Base-by-base conservation (phyloP, 2,113 vertebrate genomes). In the Mesocricetus auratus region DNA sequence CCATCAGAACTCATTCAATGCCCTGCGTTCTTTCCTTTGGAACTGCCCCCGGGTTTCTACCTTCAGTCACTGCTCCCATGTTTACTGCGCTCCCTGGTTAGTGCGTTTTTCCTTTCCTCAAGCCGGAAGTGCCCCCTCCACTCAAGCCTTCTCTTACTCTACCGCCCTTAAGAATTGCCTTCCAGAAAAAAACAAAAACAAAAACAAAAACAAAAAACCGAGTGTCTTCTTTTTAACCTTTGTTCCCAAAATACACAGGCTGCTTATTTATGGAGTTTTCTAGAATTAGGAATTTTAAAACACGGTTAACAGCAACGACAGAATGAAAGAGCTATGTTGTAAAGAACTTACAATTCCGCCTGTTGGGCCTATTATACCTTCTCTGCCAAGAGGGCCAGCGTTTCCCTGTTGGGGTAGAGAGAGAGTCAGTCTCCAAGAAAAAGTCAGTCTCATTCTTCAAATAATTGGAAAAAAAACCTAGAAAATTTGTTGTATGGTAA, bases 341-440 rank as follows among this genome's bases (percentile, higher is more conserved):
- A 24, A 89, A 19, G 74, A 90, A 99, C 99, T 97, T 99, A 99
- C 99, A 96, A 98, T 98, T 98, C 98, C 99, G 94, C 99, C 99
- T 64, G 98, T 73, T 77, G 99, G 99, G 29, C 99, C 99, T 39
- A 99, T 99, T 96, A 98, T 98, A 89, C 99, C 99, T 98, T 98
- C 98, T 97, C 98, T 99, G 95, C 99, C 99, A 26, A 99, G 94
- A 62, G 99, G 99, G 96, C 99, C 99, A 95, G 98, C 97, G 89
- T 99, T 98, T 97, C 99, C 99, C 99, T 99, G 98, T 95, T 98
- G 99, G 86, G 95, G 98, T 77, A 98, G 91, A 87, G 88, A 74
- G 42, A 94, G 64, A 89, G 96, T 98, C 71, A 98, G 73, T 89
- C 2, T 71, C n/a, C 47, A n/a, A 94, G 74, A 39, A n/a, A n/a